Evolutionary conservation across 1,140 invertebrate species (phyloP).

Genomic region (Subanguina moxae): DNA sequence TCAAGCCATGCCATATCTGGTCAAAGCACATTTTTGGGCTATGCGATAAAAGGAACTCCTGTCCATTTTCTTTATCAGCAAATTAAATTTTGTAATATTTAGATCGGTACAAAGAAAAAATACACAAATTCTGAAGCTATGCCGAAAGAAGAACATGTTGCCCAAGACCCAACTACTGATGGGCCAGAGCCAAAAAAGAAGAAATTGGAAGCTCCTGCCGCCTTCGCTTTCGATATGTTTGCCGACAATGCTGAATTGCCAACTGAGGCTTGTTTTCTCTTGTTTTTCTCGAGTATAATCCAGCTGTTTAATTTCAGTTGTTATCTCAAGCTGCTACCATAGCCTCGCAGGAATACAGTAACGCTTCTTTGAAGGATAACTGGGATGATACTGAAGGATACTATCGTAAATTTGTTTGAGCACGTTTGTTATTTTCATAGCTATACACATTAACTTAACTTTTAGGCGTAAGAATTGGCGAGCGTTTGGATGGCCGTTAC

Average conservation of each 20-base stretch:
- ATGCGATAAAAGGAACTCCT: too few species aligned
- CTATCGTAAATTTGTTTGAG: conserved; percentile 67
- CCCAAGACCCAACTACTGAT: background rate
- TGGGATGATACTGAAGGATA: conserved; percentile 99
- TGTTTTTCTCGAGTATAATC: conserved; percentile 7
- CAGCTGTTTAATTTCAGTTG: conserved; percentile 20
- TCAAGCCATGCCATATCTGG: too few species aligned
- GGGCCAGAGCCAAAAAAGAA: conserved; percentile 16
- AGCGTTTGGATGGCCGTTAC: conserved; percentile 85
- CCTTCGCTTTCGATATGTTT: conserved; percentile 54
- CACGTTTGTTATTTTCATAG: background rate
- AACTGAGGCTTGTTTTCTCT: conserved; percentile 28
- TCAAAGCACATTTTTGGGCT: too few species aligned
- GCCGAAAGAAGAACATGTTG: conserved; percentile 15
- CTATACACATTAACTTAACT: too few species aligned
- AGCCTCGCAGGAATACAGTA: conserved; percentile 71
- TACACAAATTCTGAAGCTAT: background rate
- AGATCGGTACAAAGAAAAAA: conserved; percentile 14
- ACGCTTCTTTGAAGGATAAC: conserved; percentile 89
- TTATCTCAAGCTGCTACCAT: conserved; percentile 63
- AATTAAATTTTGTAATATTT: too few species aligned
- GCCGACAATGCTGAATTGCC: conserved; percentile 51
- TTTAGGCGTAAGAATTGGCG: conserved; percentile 81
- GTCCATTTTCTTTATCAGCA: too few species aligned
- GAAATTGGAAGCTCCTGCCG: conserved; percentile 13